Evolutionary conservation across 1,140 invertebrate genomes (phyloP).

Genomic region (Cydia splendana): DNA sequence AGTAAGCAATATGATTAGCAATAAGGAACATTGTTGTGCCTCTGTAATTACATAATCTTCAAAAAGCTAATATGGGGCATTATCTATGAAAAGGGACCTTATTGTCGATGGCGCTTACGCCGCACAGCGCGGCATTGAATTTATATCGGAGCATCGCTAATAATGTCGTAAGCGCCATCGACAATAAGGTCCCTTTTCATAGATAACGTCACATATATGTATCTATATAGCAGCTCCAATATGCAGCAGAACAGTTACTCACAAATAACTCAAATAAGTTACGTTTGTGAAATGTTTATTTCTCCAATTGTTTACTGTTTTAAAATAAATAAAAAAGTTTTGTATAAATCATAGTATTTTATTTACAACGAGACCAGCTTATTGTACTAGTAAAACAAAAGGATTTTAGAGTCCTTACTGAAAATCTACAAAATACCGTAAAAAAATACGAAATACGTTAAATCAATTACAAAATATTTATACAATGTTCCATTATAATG

Average conservation of each 20-base stretch:
- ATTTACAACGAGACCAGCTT: conserved; percentile 34
- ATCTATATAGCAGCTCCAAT: neutral
- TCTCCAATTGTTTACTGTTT: conserved; percentile 31
- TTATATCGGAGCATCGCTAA: no score
- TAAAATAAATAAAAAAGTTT: conserved; percentile 38
- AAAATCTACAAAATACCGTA: conserved; percentile 40
- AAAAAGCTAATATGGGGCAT: neutral
- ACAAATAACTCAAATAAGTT: conserved; percentile 37
- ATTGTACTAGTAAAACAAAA: conserved; percentile 42
- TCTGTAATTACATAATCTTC: neutral
- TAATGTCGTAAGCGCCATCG: no score
- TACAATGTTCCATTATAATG: conserved; percentile 38
- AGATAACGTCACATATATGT: no score
- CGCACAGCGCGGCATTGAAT: no score
- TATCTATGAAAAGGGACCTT: no score
- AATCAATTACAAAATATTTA: conserved; percentile 42
- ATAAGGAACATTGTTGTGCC: conserved; percentile 11
- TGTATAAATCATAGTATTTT: conserved; percentile 43
- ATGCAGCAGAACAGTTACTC: conserved; percentile 7
- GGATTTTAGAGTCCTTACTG: conserved; percentile 34
- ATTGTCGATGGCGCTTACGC: no score
- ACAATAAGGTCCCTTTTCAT: no score
- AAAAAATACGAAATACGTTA: conserved; percentile 40
- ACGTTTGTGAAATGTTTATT: conserved; percentile 39
- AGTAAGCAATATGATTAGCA: conserved; percentile 23